Conservation (phyloP, 2,888 invertebrate species). For the Rhamphomyia laevipes region DNA sequence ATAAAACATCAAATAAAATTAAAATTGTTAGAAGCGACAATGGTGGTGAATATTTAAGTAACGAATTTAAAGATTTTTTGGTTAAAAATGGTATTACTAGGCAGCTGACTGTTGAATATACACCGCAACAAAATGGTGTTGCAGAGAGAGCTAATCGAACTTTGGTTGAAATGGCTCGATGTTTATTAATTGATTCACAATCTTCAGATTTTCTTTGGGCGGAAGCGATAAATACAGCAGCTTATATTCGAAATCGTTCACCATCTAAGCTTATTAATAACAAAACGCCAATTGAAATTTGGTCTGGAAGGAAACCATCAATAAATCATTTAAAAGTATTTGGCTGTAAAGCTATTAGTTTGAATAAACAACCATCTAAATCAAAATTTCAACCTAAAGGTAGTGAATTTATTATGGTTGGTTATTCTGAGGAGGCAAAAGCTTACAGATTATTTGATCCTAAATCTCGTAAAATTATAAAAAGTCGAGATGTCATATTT, state of each 20-base stretch:
- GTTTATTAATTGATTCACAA: neutral
- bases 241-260: neutral
- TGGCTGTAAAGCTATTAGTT: neutral
- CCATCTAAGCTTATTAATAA: neutral
- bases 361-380: too few species aligned
- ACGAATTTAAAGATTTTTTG: conserved; percentile 10
- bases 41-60: conserved; percentile 10
- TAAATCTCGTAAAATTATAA: too few species aligned
- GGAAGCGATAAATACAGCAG: neutral
- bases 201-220: neutral
- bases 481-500: too few species aligned
- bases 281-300: neutral
- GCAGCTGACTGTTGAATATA: conserved; percentile 4
- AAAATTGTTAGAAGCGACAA: conserved; percentile 12
- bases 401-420: too few species aligned
- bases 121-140: neutral
- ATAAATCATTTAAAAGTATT: neutral
- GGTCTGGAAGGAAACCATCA: neutral
- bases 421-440: too few species aligned
- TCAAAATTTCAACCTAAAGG: too few species aligned
- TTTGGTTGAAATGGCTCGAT: conserved; percentile 9
- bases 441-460: too few species aligned
- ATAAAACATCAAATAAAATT: conserved; percentile 2
- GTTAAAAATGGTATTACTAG: conserved; percentile 11
- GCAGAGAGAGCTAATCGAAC: neutral